These are phyloP conservation scores for Cuculus canorus DNA, from an alignment of 2,797 vertebrate genomes.

Conservation along the genomic window DNA sequence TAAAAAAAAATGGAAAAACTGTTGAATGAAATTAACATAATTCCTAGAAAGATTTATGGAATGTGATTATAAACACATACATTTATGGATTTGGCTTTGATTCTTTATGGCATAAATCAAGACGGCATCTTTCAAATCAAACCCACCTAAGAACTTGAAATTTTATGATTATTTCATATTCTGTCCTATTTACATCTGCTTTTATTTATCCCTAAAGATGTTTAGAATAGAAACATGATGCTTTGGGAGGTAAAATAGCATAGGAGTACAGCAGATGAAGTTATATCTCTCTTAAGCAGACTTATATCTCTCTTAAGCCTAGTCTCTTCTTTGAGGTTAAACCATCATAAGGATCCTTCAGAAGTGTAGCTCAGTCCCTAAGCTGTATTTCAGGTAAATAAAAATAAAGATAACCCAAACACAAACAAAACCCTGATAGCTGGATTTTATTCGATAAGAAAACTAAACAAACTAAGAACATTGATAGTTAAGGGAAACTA, in stretches of 20 bases:
- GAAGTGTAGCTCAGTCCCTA: background rate
- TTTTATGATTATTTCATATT: background rate
- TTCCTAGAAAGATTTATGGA: background rate
- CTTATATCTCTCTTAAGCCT: no score
- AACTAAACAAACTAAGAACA: background rate
- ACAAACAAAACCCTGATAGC: no score
- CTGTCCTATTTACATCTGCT: background rate
- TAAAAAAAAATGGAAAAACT: background rate
- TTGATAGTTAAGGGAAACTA: background rate
- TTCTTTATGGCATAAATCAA: background rate
- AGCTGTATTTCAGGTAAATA: background rate
- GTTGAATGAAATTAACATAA: background rate
- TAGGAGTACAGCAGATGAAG: background rate
- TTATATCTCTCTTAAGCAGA: background rate
- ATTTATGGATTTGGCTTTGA: background rate
- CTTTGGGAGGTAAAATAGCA: background rate
- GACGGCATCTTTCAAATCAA: background rate
- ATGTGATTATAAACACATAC: background rate
- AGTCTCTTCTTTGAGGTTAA: background rate
- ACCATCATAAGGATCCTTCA: background rate
- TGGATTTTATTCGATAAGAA: background rate
- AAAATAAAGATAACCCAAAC: no score
- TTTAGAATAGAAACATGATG: background rate
- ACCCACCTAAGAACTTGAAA: background rate
- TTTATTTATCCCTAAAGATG: background rate